A percentile compares a stretch with the other conserved stretches of the same genome.
phyloP scores from a whole-genome alignment of 1,140 invertebrate genomes.

The Papilio glaucus region DNA sequence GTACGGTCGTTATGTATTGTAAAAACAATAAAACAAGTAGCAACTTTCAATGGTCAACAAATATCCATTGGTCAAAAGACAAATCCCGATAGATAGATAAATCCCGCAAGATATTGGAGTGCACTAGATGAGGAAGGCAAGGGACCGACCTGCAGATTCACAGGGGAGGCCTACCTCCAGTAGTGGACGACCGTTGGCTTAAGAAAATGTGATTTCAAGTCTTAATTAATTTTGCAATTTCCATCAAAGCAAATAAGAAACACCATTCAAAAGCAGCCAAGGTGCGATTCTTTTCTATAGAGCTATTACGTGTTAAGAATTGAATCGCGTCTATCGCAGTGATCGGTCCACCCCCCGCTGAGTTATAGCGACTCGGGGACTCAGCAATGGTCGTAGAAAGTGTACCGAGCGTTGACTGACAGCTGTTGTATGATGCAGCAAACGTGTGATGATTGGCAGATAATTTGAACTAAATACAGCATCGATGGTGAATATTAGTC shows the following conservation, averaged over 20 bases:
- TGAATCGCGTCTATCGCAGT: neutral
- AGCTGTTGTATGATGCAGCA: slow-evolving; percentile 13
- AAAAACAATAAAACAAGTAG: too few species aligned
- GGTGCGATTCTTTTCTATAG: neutral
- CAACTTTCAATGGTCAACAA: too few species aligned
- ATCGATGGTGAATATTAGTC: neutral
- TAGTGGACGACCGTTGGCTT: too few species aligned
- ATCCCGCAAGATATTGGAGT: too few species aligned
- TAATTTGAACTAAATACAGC: neutral
- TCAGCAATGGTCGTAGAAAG: slow-evolving; percentile 1
- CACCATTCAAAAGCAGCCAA: neutral
- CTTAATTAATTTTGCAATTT: slow-evolving; percentile 2
- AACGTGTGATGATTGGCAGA: neutral
- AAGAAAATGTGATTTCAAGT: too few species aligned
- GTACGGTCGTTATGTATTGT: too few species aligned
- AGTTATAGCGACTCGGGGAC: neutral
- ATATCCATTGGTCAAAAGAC: too few species aligned
- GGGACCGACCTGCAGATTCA: too few species aligned
- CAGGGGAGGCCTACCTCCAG: too few species aligned
- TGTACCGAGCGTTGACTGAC: slow-evolving; percentile 1
- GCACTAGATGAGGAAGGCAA: too few species aligned
- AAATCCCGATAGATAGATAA: too few species aligned
- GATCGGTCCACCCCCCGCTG: slow-evolving; percentile 17
- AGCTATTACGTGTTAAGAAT: slow-evolving; percentile 8
- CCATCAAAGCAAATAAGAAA: neutral